Conservation (phyloP, 2,113 vertebrate genomes). For the Lophura nycthemera region DNA sequence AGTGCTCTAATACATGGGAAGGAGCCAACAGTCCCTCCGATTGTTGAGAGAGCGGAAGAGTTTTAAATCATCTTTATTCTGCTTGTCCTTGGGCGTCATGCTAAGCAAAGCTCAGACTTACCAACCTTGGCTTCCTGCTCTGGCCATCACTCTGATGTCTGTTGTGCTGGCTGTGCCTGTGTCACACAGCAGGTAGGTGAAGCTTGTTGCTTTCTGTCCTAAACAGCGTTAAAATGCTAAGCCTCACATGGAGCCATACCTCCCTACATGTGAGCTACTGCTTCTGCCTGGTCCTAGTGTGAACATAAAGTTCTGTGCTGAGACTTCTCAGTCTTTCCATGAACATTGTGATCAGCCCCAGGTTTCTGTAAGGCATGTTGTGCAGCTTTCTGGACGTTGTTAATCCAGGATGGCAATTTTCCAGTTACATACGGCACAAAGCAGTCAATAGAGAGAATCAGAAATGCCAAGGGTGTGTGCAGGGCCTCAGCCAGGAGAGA, state of each 20-base stretch:
- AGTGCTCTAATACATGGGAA: not conserved
- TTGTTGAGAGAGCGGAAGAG: slow-evolving; percentile 9
- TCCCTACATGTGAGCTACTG: not conserved
- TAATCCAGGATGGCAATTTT: not conserved
- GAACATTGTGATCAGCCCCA: not conserved
- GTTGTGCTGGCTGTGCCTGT: not conserved
- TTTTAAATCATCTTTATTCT: slow-evolving; percentile 49
- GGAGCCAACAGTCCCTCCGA: slow-evolving; percentile 7
- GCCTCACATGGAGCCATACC: not conserved
- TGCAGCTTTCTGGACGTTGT: not conserved
- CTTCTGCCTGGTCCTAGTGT: not conserved
- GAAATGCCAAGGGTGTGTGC: accelerated
- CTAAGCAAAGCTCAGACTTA: not conserved
- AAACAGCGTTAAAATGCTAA: not conserved
- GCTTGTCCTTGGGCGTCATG: not conserved
- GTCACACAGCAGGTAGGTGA: not conserved
- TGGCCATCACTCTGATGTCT: not conserved
- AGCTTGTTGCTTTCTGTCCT: not conserved
- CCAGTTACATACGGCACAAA: not conserved
- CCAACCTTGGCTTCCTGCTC: not conserved
- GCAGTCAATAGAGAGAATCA: not conserved
- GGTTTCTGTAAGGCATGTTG: not conserved
- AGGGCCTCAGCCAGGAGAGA: not conserved
- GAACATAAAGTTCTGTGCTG: not conserved
- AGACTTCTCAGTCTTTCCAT: accelerated